Evolutionary conservation across 2,888 invertebrate species (phyloP).

Genomic region (Mesochorus sp.): DNA sequence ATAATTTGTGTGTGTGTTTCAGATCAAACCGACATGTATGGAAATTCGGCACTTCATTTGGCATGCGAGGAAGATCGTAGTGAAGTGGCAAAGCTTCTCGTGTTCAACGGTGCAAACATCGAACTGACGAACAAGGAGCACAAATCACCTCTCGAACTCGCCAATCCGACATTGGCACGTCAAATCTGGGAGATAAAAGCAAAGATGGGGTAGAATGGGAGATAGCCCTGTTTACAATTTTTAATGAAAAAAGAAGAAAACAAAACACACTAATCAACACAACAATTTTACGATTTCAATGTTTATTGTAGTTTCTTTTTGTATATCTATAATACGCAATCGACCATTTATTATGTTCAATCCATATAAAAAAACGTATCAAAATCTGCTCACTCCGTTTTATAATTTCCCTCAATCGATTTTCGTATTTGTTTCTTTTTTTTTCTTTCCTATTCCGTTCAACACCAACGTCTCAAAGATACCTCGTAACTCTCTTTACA

Average conservation of each 20-base stretch:
- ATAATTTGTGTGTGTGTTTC: slow-evolving; percentile 37
- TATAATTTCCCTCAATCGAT: slow-evolving; percentile 54
- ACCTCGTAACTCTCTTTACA: no score
- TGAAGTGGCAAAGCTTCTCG: slow-evolving; percentile 86
- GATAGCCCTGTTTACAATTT: slow-evolving; percentile 13
- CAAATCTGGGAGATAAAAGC: slow-evolving; percentile 65
- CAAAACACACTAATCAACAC: slow-evolving; percentile 22
- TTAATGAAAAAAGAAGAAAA: neutral
- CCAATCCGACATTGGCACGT: slow-evolving; percentile 66
- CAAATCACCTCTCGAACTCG: slow-evolving; percentile 86
- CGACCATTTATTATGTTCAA: slow-evolving; percentile 71
- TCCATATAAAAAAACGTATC: slow-evolving; percentile 81
- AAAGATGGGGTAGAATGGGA: slow-evolving; percentile 38
- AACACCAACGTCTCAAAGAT: no score
- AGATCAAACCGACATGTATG: slow-evolving; percentile 87
- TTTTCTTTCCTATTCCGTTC: no score
- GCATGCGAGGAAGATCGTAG: slow-evolving; percentile 91
- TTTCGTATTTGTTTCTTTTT: slow-evolving; percentile 14
- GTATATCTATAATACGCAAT: slow-evolving; percentile 62
- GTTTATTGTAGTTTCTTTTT: slow-evolving; percentile 61
- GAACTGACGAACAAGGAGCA: slow-evolving; percentile 86
- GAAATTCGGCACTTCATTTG: slow-evolving; percentile 91
- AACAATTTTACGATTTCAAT: slow-evolving; percentile 59
- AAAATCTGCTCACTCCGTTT: slow-evolving; percentile 72
- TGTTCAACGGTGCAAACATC: slow-evolving; percentile 86